Percentiles rank a stretch among this genome's conserved stretches.
phyloP scores from a whole-genome alignment of 1,140 invertebrate species.

The Euura lappo region DNA sequence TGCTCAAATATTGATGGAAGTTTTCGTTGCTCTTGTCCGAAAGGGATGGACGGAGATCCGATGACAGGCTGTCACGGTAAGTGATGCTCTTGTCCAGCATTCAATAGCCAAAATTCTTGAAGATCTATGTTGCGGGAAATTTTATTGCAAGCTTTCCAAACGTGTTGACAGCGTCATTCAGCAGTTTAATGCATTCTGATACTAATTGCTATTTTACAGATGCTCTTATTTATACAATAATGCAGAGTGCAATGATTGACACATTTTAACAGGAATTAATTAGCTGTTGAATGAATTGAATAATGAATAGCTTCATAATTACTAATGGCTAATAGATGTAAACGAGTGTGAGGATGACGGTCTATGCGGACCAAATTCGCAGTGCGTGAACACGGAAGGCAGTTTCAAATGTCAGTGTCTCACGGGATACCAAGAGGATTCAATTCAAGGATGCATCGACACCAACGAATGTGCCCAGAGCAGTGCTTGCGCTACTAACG shows the following conservation, averaged over 20 bases:
- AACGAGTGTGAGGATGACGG: constrained; percentile 64
- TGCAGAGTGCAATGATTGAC: too few relatives aligned
- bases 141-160: too few relatives aligned
- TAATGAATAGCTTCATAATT: too few relatives aligned
- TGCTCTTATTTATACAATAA: too few relatives aligned
- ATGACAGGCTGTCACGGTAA: constrained; percentile 73
- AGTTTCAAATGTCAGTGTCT: constrained; percentile 64
- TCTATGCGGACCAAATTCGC: constrained; percentile 62
- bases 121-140: too few relatives aligned
- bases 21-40: constrained; percentile 77
- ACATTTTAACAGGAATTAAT: too few relatives aligned
- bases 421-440: constrained; percentile 55
- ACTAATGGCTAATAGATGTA: constrained; percentile 58
- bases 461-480: constrained; percentile 62
- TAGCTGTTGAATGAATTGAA: too few relatives aligned
- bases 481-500: constrained; percentile 73
- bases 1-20: constrained; percentile 77
- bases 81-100: constrained; percentile 10
- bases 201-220: too few relatives aligned
- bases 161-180: too few relatives aligned
- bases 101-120: too few relatives aligned
- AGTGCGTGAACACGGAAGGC: constrained; percentile 63
- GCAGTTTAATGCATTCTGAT: too few relatives aligned
- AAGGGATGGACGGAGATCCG: constrained; percentile 79
- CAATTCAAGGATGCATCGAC: constrained; percentile 57